Evolutionary conservation across 2,888 invertebrate genomes (phyloP).

Genomic region (Flexamia atlantica): DNA sequence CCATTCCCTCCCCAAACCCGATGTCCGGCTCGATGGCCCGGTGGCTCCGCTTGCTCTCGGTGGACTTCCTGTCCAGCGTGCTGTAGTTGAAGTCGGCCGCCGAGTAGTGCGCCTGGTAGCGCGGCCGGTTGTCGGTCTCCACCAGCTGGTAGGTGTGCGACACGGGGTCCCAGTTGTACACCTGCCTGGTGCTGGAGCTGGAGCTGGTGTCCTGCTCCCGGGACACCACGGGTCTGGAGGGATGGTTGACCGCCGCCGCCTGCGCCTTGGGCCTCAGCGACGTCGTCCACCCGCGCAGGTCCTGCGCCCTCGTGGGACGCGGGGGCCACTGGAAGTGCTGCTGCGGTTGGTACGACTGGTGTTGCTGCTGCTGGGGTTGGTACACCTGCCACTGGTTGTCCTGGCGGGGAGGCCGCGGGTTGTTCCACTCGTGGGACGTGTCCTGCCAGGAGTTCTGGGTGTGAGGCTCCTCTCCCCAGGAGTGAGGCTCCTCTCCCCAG

Average conservation of each 20-base stretch:
- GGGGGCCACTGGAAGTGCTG: conserved; percentile 54
- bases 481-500: conserved; percentile 41
- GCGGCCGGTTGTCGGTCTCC: conserved; percentile 5
- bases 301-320: conserved; percentile 14
- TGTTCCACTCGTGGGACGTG: not conserved
- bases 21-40: conserved; percentile 65
- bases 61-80: conserved; percentile 16
- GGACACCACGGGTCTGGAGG: conserved; percentile 60
- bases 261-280: conserved; percentile 62
- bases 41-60: conserved; percentile 36
- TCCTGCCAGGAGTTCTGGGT: not conserved
- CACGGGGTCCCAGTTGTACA: conserved; percentile 57
- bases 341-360: conserved; percentile 1
- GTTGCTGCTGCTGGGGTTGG: conserved; percentile 17
- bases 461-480: not conserved
- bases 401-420: conserved; percentile 24
- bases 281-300: conserved; percentile 11
- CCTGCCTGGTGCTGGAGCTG: not conserved
- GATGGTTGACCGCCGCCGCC: conserved; percentile 63
- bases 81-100: conserved; percentile 49
- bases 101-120: conserved; percentile 39
- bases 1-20: conserved; percentile 67
- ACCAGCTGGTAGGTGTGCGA: conserved; percentile 47
- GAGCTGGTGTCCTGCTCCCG: conserved; percentile 41
- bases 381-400: conserved; percentile 48